Conservation (phyloP, 2,797 vertebrate species). For the Picus viridis region DNA sequence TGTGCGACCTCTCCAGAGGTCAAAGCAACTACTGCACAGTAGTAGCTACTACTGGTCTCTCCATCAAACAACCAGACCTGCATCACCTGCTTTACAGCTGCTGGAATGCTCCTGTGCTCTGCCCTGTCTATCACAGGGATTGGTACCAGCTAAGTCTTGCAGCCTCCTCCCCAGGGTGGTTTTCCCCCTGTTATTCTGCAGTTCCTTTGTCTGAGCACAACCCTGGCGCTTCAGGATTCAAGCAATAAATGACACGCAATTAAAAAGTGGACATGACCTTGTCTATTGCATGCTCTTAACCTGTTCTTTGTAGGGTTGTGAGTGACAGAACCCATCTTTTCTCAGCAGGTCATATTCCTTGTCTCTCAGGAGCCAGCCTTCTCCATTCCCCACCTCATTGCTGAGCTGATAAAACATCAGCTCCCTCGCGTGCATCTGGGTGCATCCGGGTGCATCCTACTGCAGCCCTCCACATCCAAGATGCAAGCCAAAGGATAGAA, state of each 20-base stretch:
- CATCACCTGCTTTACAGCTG: neutral
- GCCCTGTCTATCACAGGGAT: fast-evolving
- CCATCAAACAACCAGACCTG: neutral
- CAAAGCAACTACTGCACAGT: neutral
- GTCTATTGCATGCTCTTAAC: neutral
- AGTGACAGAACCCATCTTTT: neutral
- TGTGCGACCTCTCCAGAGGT: neutral
- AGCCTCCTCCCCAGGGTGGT: neutral
- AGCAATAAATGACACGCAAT: neutral
- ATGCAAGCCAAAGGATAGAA: neutral
- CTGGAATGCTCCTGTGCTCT: neutral
- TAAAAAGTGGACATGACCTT: neutral
- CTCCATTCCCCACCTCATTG: neutral
- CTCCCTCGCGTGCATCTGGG: neutral
- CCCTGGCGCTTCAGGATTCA: neutral
- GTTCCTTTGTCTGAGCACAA: neutral
- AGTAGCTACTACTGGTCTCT: neutral
- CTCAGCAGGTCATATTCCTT: neutral
- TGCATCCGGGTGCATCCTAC: neutral
- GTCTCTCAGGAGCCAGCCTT: neutral
- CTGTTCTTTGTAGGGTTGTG: fast-evolving
- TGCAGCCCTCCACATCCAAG: neutral
- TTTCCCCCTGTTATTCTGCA: neutral
- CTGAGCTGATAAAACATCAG: neutral
- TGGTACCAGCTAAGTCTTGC: neutral